Evolutionary conservation across 2,888 invertebrate genomes (phyloP), one percentile per base, ranked within the genome.

Genomic region (Philereme vetulata): DNA sequence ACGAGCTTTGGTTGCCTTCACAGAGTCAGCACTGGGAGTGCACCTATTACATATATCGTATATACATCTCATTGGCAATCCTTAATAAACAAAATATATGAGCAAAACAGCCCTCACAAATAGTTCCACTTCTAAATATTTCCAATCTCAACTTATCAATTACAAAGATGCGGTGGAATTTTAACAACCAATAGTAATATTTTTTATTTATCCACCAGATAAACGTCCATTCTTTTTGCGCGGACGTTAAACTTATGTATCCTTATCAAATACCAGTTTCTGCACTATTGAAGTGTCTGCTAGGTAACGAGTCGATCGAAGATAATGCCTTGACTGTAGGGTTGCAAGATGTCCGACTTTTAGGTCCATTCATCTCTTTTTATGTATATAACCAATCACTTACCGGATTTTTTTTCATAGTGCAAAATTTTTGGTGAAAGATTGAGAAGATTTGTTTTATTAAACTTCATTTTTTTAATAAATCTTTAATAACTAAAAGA

Each of bases 281-380:
- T 60, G 60, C 66, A 57, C 78, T 75, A 86, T 86, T 85, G 84
- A 86, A 82, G 86, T 85, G 86, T 86, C 86, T 60, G 61, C 72
- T 64, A 65, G 65, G 75, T 85, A 86, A 86, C 86, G 83, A 86
- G 82, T 68, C 64, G 86, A 86, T 86, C 68, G 55, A 21, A 75
- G 86, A 86, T 86, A 86, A 65, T 69, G 68, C 71, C 63, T 68
- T 66, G 70, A 33, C 5, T 9, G 36, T 49, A 58, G 53, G 7
- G 50, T 3, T 40, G 49, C 5, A 8, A 21, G 5, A 53, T 42
- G 46, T 43, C 35, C 56, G 49, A 43, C 60, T 44, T 55, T 43
- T n/a, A 10, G 45, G 21, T 7, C 38, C 21, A 2, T 21, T 21
- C 2, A 21, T 1, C 21, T 21, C 21, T 21, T 21, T 21, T 21